Conservation (phyloP, 2,113 vertebrate genomes). For the Anhinga rufa region DNA sequence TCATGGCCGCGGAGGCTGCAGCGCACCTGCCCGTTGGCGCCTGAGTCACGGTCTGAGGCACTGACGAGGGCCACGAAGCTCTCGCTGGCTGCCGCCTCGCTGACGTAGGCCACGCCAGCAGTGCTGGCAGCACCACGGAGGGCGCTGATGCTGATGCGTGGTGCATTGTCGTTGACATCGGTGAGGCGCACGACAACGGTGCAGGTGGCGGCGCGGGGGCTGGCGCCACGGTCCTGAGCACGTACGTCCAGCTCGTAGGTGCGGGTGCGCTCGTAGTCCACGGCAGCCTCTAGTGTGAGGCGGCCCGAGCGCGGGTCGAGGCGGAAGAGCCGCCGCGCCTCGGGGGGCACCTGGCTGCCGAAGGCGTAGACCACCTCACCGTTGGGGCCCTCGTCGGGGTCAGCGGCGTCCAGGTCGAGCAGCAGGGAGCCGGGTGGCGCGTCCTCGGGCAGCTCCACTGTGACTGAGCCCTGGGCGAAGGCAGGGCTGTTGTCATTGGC, state of each 20-base stretch:
- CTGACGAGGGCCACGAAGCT: slow-evolving; percentile 94
- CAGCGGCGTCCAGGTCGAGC: slow-evolving; percentile 83
- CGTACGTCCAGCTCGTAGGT: slow-evolving; percentile 91
- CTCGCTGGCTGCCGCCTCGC: slow-evolving; percentile 83
- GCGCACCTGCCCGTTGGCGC: slow-evolving; percentile 86
- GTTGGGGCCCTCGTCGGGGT: slow-evolving; percentile 89
- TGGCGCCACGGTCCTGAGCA: slow-evolving; percentile 86
- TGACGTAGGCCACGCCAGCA: slow-evolving; percentile 25
- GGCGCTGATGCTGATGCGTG: slow-evolving; percentile 88
- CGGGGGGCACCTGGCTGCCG: slow-evolving; percentile 82
- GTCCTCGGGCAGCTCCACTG: slow-evolving; percentile 87
- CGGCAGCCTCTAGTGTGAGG: slow-evolving; percentile 78
- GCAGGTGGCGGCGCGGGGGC: slow-evolving; percentile 84
- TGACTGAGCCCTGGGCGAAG: slow-evolving; percentile 85
- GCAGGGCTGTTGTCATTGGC: slow-evolving; percentile 93
- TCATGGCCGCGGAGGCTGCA: slow-evolving; percentile 89
- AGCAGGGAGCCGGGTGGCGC: slow-evolving; percentile 80
- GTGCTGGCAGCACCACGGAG: slow-evolving; percentile 74
- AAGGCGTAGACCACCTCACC: slow-evolving; percentile 89
- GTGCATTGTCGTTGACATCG: slow-evolving; percentile 93
- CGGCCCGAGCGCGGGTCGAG: slow-evolving; percentile 86
- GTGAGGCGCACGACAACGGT: slow-evolving; percentile 88
- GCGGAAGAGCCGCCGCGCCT: slow-evolving; percentile 87
- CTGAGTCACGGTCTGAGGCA: slow-evolving; percentile 89
- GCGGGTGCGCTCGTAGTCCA: slow-evolving; percentile 89